A percentile compares a stretch with the other conserved stretches of the same genome.
Conservation (phyloP, 2,113 vertebrate species). For the Guaruba guarouba region DNA sequence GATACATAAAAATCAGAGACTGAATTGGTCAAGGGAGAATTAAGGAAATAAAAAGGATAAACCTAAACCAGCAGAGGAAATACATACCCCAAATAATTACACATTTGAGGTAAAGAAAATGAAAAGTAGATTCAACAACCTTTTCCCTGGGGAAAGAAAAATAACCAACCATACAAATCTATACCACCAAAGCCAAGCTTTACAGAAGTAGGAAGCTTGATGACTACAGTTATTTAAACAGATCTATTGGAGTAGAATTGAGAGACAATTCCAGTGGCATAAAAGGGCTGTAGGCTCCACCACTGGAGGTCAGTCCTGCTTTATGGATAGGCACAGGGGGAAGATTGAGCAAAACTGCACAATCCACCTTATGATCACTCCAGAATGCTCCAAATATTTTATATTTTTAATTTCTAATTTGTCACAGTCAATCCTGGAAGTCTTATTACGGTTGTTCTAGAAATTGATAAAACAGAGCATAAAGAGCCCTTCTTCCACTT, state of each 20-base stretch:
- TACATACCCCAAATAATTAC: background rate
- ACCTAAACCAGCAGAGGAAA: background rate
- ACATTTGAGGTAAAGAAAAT: background rate
- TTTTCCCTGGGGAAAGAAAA: background rate
- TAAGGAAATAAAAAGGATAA: background rate
- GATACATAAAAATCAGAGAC: background rate
- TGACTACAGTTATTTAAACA: background rate
- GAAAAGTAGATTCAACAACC: background rate
- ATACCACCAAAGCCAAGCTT: background rate
- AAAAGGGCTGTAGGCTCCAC: background rate
- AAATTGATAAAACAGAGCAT: background rate
- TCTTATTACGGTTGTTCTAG: background rate
- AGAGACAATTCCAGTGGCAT: background rate
- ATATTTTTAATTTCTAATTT: background rate
- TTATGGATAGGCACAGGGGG: background rate
- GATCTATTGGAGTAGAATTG: background rate
- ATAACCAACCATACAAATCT: background rate
- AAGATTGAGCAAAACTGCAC: background rate
- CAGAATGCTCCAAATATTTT: background rate
- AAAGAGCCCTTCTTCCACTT: background rate
- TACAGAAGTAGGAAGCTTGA: background rate
- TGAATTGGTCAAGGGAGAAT: background rate
- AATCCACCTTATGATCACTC: background rate
- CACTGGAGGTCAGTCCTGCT: background rate
- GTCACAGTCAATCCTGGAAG: background rate